These are phyloP conservation scores for Microplitis manilae DNA, from an alignment of 2,888 invertebrate genomes.

Conservation along the genomic window DNA sequence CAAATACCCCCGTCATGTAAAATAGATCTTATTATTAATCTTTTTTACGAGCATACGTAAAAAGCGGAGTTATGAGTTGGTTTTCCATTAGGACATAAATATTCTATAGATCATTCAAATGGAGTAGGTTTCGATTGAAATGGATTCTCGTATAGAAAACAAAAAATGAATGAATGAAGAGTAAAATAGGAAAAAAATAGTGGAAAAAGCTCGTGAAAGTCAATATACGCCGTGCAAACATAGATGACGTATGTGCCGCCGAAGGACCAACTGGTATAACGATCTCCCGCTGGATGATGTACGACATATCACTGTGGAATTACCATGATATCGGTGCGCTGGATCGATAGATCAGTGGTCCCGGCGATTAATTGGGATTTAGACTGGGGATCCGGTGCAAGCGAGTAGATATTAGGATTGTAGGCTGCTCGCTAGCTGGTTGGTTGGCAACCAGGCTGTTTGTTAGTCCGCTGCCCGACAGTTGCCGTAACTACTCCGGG, in stretches of 20 bases:
- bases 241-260: slow-evolving; percentile 22
- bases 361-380: slow-evolving; percentile 37
- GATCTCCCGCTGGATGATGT: slow-evolving; percentile 18
- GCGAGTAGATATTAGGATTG: slow-evolving; percentile 30
- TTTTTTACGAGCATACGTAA: not conserved
- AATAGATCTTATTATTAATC: not conserved
- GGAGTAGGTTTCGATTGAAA: slow-evolving; percentile 13
- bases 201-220: slow-evolving; percentile 1
- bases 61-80: not conserved
- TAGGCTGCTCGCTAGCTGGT: not conserved
- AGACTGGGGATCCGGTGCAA: slow-evolving; percentile 24
- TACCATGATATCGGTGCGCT: slow-evolving; percentile 24
- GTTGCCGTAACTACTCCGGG: slow-evolving; percentile 4
- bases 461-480: not conserved
- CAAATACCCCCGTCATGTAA: not conserved
- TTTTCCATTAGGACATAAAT: slow-evolving; percentile 6
- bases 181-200: not conserved
- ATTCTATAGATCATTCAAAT: not conserved
- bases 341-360: slow-evolving; percentile 37
- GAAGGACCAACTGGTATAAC: slow-evolving; percentile 23
- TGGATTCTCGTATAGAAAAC: not conserved
- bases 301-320: slow-evolving; percentile 34
- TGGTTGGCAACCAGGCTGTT: not conserved
- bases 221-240: slow-evolving; percentile 4
- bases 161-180: not conserved